These are phyloP conservation scores for Neofelis nebulosa DNA, from an alignment of 2,113 vertebrate genomes.

Conservation along the genomic window DNA sequence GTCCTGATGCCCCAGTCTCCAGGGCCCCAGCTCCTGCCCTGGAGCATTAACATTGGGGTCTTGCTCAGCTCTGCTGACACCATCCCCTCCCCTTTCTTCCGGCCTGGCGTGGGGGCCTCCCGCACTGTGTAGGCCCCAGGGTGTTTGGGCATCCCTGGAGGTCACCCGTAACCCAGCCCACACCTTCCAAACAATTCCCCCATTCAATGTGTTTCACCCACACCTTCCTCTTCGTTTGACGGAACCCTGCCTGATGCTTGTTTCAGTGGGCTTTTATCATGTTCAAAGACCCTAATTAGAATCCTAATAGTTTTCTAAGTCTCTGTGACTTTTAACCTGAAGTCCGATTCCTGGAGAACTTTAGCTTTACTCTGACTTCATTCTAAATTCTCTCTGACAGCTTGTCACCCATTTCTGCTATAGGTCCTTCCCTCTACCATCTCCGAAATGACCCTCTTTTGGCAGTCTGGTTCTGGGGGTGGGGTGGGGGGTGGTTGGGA, in stretches of 20 bases:
- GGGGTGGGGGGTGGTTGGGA: background rate
- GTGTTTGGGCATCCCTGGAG: background rate
- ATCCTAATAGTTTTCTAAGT: background rate
- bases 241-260: background rate
- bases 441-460: background rate
- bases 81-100: fast-evolving
- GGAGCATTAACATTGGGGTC: too few species aligned
- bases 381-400: background rate
- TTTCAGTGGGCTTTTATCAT: background rate
- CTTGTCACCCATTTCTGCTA: background rate
- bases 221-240: background rate
- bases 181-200: background rate
- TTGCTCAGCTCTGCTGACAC: background rate
- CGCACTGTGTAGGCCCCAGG: background rate
- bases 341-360: background rate
- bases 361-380: background rate
- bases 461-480: background rate
- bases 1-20: background rate
- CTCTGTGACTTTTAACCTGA: background rate
- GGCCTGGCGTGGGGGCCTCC: too few species aligned
- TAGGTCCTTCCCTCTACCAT: background rate
- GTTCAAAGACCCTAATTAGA: background rate
- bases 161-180: background rate
- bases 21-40: background rate
- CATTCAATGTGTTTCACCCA: background rate